Evolutionary conservation across 2,888 invertebrate species (phyloP), one percentile per base, ranked within the genome.

Genomic region (Carabus problematicus): DNA sequence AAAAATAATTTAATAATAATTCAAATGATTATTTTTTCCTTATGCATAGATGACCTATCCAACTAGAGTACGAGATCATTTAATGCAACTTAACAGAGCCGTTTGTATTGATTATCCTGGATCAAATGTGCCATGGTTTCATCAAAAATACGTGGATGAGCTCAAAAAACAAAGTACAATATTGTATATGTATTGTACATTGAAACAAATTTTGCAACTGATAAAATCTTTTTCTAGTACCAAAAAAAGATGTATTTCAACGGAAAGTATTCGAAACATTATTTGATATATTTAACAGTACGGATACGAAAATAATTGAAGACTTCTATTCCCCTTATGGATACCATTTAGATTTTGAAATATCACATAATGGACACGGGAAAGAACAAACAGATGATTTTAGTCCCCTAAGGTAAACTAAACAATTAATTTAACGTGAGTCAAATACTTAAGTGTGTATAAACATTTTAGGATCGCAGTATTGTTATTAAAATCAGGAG

Each of bases 21-120:
- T 0, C 2, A 55, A 39, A 42, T 16, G 18, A 72, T 39, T 39
- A 52, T 12, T 72, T 70, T 29, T 54, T 12, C 39, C 64, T 71
- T 71, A 69, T 60, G 78, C 79, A 74, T 74, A 86, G 85, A 85
- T 83, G 45, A 82, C 81, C 1, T 87, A 87, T 78, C 86, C 87
- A 0, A 77, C 81, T 18, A 79, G 83, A 72, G 84, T 88, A 1
- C 80, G 87, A 11, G 80, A 83, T 72, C 77, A 79, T 54, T 82
- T 89, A 61, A 88, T 89, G 88, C 83, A 86, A 72, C 76, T 89
- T 49, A 89, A 89, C 77, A 82, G 89, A 67, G 84, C 86, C 0
- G 86, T 89, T 14, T 88, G 89, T 74, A 78, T 89, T 54, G 89
- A 89, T 77, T 84, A 86, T 76, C 89, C 89, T 0, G 85, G 88